phyloP scores from a whole-genome alignment of 2,888 invertebrate species.

The Acrobasis repandana region DNA sequence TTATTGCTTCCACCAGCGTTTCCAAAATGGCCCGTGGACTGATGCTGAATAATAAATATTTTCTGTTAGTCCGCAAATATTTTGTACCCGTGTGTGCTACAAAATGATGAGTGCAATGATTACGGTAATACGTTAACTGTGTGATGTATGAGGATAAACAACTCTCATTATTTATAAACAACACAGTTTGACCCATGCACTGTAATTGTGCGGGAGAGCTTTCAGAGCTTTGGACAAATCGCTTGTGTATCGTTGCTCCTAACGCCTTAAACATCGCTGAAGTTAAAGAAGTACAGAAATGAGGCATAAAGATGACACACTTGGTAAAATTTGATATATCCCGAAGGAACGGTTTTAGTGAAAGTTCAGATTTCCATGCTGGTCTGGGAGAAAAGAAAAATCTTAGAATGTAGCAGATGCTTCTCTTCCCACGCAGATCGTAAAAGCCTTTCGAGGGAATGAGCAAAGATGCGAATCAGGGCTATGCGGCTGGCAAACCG shows the following conservation, averaged over 20 bases:
- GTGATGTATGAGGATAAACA: slow-evolving; percentile 30
- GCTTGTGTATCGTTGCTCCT: slow-evolving; percentile 23
- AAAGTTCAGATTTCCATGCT: too few species aligned
- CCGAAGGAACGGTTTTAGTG: too few species aligned
- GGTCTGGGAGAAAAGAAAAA: too few species aligned
- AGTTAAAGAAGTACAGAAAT: slow-evolving; percentile 3
- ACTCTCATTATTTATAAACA: slow-evolving; percentile 37
- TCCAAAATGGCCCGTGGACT: neutral
- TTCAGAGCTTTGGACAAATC: slow-evolving; percentile 53
- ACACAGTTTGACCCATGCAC: slow-evolving; percentile 30
- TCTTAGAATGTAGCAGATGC: too few species aligned
- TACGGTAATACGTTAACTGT: slow-evolving; percentile 34
- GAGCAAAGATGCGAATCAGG: too few species aligned
- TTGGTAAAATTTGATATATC: too few species aligned
- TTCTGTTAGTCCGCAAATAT: neutral
- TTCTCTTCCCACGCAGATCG: too few species aligned
- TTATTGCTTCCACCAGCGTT: neutral
- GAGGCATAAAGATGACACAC: slow-evolving; percentile 6
- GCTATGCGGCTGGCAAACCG: too few species aligned
- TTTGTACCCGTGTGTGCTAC: neutral
- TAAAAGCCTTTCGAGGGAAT: too few species aligned
- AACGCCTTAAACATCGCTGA: slow-evolving; percentile 37
- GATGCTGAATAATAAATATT: neutral
- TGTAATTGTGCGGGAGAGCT: slow-evolving; percentile 44
- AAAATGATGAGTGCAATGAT: slow-evolving; percentile 33